Conservation (phyloP, 2,113 vertebrate genomes). For the Sclerurus mexicanus region DNA sequence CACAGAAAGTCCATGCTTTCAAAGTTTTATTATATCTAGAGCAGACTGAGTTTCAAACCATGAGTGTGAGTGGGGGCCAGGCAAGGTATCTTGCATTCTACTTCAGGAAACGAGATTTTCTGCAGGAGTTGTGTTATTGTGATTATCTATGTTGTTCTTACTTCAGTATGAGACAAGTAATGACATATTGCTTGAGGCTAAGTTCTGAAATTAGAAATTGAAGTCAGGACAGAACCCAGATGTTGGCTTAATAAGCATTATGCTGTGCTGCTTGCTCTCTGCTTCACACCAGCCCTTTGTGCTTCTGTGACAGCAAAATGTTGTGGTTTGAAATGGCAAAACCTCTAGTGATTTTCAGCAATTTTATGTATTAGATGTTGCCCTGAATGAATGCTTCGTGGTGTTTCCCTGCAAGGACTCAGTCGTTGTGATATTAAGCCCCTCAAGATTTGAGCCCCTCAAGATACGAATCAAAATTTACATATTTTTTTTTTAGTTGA, state of each 20-base stretch:
- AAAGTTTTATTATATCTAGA: not conserved
- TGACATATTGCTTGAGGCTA: not conserved
- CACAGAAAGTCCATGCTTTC: not conserved
- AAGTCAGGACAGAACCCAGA: not conserved
- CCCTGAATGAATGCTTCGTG: not conserved
- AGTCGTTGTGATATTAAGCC: not conserved
- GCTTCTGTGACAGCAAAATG: not conserved
- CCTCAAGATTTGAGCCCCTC: not conserved
- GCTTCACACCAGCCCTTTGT: not conserved
- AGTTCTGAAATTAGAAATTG: not conserved
- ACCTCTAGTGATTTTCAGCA: not conserved
- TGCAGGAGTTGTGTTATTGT: not conserved
- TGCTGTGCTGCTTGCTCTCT: not conserved
- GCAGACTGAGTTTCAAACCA: not conserved
- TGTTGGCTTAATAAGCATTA: not conserved
- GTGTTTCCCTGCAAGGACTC: not conserved
- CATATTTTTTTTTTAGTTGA: not conserved
- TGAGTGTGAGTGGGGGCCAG: rapidly evolving
- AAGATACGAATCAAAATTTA: not conserved
- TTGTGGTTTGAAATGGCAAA: not conserved
- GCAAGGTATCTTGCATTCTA: not conserved
- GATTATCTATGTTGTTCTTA: not conserved
- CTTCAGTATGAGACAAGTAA: not conserved
- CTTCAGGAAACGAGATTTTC: conserved; percentile 13
- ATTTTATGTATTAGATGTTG: not conserved